These are phyloP conservation scores for Conistra vaccinii DNA, from an alignment of 2,888 invertebrate species.

Conservation along the genomic window DNA sequence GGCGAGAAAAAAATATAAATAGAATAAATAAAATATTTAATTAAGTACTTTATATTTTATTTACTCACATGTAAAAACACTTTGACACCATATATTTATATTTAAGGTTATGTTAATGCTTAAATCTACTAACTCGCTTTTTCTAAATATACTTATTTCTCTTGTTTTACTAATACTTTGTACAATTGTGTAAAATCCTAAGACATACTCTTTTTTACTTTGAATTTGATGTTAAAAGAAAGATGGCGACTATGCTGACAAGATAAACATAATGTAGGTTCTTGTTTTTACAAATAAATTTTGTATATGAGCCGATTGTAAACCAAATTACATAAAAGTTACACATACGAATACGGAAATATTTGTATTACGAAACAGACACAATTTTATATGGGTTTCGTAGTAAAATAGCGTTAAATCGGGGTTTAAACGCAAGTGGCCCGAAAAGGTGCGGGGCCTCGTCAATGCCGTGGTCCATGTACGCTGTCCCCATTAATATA, in stretches of 20 bases:
- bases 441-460: no score
- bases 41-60: background rate
- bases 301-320: background rate
- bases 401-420: background rate
- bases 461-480: no score
- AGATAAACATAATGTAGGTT: background rate
- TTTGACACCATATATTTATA: conserved; percentile 26
- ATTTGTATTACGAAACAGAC: background rate
- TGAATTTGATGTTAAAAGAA: conserved; percentile 3
- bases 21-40: no score
- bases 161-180: conserved; percentile 15
- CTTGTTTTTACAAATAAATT: background rate
- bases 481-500: no score
- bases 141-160: conserved; percentile 7
- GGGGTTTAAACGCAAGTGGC: no score
- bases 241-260: background rate
- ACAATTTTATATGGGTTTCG: background rate
- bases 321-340: background rate
- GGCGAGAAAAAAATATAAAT: no score
- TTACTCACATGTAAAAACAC: conserved; percentile 39
- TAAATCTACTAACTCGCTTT: conserved; percentile 41
- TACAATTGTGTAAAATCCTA: conserved; percentile 20
- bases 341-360: background rate
- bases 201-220: conserved; percentile 20
- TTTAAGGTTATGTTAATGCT: conserved; percentile 34